Evolutionary conservation across 2,797 vertebrate species (phyloP).

Genomic region (Lepidocolaptes lacrymiger): DNA sequence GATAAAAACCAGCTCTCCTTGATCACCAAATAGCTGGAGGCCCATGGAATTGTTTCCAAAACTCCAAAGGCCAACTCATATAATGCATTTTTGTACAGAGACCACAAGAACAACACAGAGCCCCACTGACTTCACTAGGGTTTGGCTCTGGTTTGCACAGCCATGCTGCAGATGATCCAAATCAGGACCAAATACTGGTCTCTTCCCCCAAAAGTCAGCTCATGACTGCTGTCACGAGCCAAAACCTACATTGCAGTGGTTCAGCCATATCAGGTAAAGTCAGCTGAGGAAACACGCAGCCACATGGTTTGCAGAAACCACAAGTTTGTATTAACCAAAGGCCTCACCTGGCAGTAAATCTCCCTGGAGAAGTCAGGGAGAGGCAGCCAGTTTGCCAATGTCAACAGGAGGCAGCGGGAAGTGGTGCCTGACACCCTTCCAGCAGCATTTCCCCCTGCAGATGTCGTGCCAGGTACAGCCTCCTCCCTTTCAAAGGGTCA

Average conservation of each 20-base stretch:
- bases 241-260: background rate
- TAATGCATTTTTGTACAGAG: background rate
- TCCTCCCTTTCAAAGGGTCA: background rate
- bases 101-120: fast-evolving
- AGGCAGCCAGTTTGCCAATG: background rate
- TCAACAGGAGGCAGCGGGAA: background rate
- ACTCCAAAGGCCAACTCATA: background rate
- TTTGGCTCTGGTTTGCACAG: background rate
- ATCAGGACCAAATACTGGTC: background rate
- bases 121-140: background rate
- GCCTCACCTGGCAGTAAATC: background rate
- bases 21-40: background rate
- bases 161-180: fast-evolving
- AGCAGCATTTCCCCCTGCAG: background rate
- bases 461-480: background rate
- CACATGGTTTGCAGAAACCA: background rate
- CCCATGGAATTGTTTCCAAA: background rate
- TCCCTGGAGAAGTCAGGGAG: background rate
- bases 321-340: background rate
- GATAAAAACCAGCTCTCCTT: background rate
- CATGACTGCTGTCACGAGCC: background rate
- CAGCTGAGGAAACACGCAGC: background rate
- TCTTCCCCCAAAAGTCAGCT: background rate
- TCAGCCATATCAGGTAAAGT: fast-evolving
- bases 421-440: background rate